A percentile compares a stretch with the other conserved stretches of the same genome.
Evolutionary conservation across 2,888 invertebrate genomes (phyloP).

Genomic region (Piscicola geometra): DNA sequence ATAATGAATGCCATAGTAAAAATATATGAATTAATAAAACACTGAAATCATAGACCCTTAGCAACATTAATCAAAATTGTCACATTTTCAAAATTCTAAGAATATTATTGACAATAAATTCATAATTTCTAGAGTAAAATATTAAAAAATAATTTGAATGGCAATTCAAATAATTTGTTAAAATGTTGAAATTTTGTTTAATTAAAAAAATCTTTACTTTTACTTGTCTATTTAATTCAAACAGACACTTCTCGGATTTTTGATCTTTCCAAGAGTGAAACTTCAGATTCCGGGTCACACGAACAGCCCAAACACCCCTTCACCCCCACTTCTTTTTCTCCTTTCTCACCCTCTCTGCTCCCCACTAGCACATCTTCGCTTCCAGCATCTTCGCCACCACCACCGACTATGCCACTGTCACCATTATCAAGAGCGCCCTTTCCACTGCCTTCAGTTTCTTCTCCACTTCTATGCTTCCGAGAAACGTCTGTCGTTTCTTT

Average conservation of each 20-base stretch:
- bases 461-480: not conserved
- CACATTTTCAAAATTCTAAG: too few species aligned
- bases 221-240: too few species aligned
- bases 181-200: too few species aligned
- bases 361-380: not conserved
- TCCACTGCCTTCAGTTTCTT: constrained; percentile 3
- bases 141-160: too few species aligned
- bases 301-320: not conserved
- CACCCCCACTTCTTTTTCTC: not conserved
- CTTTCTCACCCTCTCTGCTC: not conserved
- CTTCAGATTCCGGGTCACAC: not conserved
- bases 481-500: not conserved
- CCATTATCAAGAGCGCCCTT: not conserved
- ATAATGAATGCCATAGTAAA: too few species aligned
- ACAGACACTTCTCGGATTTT: constrained; percentile 18
- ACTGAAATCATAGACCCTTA: too few species aligned
- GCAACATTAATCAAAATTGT: too few species aligned
- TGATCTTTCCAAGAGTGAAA: not conserved
- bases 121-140: too few species aligned
- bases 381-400: not conserved
- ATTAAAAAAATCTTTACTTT: too few species aligned
- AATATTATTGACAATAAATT: too few species aligned
- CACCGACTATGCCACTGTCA: not conserved
- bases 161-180: too few species aligned
- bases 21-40: too few species aligned